These are phyloP conservation scores for Percopsis transmontana DNA, from an alignment of 2,113 vertebrate genomes.

Conservation along the genomic window DNA sequence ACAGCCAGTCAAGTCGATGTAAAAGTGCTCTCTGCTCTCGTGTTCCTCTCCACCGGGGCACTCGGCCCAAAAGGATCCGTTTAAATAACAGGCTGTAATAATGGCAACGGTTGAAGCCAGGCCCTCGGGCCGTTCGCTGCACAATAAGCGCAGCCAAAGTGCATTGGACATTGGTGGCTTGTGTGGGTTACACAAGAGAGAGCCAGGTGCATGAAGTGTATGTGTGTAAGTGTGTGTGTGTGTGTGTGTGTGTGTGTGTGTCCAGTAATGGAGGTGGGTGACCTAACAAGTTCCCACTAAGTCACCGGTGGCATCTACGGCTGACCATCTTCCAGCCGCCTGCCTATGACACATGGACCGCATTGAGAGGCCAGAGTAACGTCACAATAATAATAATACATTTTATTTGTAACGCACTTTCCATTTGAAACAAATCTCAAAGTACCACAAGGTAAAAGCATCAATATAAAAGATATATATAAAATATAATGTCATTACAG, in stretches of 20 bases:
- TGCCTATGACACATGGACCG: not conserved
- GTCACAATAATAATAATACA: not conserved
- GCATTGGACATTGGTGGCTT: slow-evolving; percentile 47
- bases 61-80: slow-evolving; percentile 58
- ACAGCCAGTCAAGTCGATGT: slow-evolving; percentile 45
- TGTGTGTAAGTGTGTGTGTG: slow-evolving; percentile 6
- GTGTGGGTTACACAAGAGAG: slow-evolving; percentile 23
- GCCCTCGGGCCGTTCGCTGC: slow-evolving; percentile 48
- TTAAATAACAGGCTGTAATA: slow-evolving; percentile 74
- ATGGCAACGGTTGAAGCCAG: slow-evolving; percentile 58
- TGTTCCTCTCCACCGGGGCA: slow-evolving; percentile 59
- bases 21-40: slow-evolving; percentile 57
- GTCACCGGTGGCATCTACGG: not conserved
- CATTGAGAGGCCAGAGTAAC: not conserved
- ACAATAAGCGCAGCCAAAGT: slow-evolving; percentile 60
- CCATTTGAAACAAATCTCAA: too few relatives aligned
- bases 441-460: too few relatives aligned
- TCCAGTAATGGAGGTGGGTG: slow-evolving; percentile 1
- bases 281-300: not conserved
- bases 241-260: not conserved
- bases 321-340: not conserved
- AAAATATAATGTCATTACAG: too few relatives aligned
- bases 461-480: too few relatives aligned
- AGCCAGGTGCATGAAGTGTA: slow-evolving; percentile 1
- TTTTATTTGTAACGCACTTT: too few relatives aligned